Base-by-base conservation (phyloP, 1,140 invertebrate genomes). In the Drosophila athabasca region DNA sequence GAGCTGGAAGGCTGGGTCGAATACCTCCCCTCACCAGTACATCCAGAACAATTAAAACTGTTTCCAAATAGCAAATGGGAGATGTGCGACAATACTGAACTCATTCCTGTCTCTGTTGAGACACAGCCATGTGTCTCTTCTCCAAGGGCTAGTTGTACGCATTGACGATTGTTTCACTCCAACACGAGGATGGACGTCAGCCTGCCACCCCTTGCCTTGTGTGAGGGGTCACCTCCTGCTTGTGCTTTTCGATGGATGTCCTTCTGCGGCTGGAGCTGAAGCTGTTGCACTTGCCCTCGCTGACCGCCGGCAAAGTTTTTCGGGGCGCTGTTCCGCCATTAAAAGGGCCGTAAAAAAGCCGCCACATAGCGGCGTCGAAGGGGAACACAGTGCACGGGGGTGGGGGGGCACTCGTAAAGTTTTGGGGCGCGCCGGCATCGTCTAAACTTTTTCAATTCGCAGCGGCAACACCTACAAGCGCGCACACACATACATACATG, bases 361-460 rank as follows among this genome's bases (percentile, higher is more conserved):
- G 60, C 39, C 49, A 70, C 50, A 6, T 41, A 15, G 13, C 39
- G 24, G n/a, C 6, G 53, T 24, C 41, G 19, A 29, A 6, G 13
- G 43, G 31, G n/a, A 43, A 65, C 9, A 58, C 62, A 35, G 29
- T 39, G 70, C 43, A 57, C 62, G 49, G 44, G 62, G 62, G 59
- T 19, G 1, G 17, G 17, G 17, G 17, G 17, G 46, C 19, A 79
- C 83, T 76, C 78, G 57, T 87, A 88, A 88, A 88, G 68, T 88
- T 85, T 84, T 61, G 62, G 62, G 78, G 65, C 17, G 45, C 17
- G 24, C 62, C 44, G 44, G 50, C 35, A 29, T 49, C 65, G 70
- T 69, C 82, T 82, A 87, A 88, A 87, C 79, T 87, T 87, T 82
- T 87, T 87, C 82, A 87, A 87, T 88, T 87, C 82, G 78, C 62